phyloP scores from a whole-genome alignment of 1,140 invertebrate species.

The Teleogryllus occipitalis region DNA sequence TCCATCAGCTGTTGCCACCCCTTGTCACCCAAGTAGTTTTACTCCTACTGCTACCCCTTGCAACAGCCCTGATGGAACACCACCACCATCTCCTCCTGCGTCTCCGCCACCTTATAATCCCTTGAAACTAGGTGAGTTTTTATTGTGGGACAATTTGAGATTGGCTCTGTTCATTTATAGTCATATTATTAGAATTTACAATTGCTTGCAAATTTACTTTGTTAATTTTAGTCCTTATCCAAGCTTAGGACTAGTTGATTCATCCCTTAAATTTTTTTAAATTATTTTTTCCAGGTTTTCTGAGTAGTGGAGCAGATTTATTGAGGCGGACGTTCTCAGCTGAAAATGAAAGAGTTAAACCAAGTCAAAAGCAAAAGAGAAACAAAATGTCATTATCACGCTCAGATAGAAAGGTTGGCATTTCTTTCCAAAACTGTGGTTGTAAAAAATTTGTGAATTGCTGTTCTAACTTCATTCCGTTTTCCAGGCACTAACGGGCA shows the following conservation, averaged over 20 bases:
- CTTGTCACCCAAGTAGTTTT: conserved; percentile 43
- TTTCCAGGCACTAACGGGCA: conserved; percentile 36
- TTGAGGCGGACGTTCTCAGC: conserved; percentile 56
- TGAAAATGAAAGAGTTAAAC: conserved; percentile 30
- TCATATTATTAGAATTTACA: neutral
- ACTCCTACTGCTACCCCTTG: conserved; percentile 76
- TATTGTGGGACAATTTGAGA: neutral
- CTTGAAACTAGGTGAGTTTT: conserved; percentile 21
- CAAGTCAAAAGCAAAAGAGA: conserved; percentile 38
- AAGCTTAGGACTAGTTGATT: neutral
- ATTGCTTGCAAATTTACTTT: neutral
- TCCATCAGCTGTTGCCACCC: conserved; percentile 56
- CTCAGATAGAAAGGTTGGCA: conserved; percentile 38
- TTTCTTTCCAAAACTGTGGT: conserved; percentile 10
- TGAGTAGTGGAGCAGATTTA: conserved; percentile 64
- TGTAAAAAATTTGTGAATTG: conserved; percentile 8
- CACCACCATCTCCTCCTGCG: conserved; percentile 39
- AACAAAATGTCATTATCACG: conserved; percentile 40
- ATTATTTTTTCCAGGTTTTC: conserved; percentile 26
- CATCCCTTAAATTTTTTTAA: neutral
- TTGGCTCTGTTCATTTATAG: neutral
- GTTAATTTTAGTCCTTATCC: neutral
- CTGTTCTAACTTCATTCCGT: neutral
- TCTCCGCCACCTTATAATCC: conserved; percentile 21
- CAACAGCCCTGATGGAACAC: conserved; percentile 61